Conservation (phyloP, 2,797 vertebrate species). For the Megalops cyprinoides region DNA sequence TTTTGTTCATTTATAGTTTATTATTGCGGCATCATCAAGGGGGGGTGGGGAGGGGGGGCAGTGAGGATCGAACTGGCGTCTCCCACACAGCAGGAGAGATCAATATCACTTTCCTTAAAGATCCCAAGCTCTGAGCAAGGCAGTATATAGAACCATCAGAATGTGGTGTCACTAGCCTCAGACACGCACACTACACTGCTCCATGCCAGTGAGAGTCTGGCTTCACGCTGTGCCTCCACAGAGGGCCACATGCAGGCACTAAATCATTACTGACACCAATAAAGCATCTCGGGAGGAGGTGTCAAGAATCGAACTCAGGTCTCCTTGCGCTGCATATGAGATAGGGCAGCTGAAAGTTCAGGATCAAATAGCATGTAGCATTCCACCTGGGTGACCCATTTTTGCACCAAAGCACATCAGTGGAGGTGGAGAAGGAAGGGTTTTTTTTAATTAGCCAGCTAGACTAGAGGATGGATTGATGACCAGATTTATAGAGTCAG, state of each 20-base stretch:
- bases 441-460: neutral
- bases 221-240: neutral
- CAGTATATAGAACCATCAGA: neutral
- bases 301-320: neutral
- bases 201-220: neutral
- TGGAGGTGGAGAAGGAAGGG: neutral
- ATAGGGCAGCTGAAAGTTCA: neutral
- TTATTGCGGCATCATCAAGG: neutral
- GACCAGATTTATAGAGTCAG: neutral
- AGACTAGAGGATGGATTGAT: neutral
- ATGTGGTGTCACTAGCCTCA: neutral
- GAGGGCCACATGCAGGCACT: neutral
- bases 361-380: neutral
- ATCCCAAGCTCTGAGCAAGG: neutral
- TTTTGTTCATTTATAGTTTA: conserved; percentile 6
- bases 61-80: neutral
- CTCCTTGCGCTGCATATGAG: neutral
- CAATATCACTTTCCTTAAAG: neutral
- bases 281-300: neutral
- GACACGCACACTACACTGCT: neutral
- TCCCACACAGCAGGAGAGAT: conserved; percentile 4
- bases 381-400: neutral
- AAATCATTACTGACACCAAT: neutral
- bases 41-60: neutral
- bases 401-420: neutral